phyloP scores from a whole-genome alignment of 2,888 invertebrate species.

The Scrobipalpa costella region DNA sequence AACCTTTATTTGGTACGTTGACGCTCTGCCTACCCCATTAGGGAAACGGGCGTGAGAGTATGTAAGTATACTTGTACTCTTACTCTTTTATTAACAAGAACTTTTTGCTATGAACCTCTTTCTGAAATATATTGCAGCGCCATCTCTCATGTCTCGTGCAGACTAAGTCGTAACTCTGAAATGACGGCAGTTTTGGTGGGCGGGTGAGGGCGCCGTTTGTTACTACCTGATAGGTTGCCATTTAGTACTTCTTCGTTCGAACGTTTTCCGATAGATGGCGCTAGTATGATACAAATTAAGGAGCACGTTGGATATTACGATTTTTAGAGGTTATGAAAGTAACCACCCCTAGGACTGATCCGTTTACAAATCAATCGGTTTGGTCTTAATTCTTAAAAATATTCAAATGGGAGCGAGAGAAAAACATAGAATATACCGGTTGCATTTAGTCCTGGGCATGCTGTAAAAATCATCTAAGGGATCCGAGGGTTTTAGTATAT shows the following conservation, averaged over 20 bases:
- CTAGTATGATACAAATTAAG: constrained; percentile 33
- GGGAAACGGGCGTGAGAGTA: no score
- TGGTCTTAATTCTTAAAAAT: no score
- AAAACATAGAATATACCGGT: no score
- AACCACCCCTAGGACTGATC: not conserved
- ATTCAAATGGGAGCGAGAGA: no score
- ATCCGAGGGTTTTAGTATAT: no score
- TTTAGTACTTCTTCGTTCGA: not conserved
- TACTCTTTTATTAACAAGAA: not conserved
- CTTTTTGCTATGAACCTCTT: not conserved
- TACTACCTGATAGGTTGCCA: not conserved
- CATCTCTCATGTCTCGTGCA: constrained; percentile 49
- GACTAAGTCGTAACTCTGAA: constrained; percentile 35
- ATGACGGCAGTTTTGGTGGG: not conserved
- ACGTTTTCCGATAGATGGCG: constrained; percentile 51
- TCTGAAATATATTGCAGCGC: constrained; percentile 38
- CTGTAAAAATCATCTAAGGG: no score
- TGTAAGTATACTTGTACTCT: no score
- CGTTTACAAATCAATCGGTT: no score
- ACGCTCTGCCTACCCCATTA: no score
- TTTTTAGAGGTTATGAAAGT: not conserved
- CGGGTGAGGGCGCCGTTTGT: not conserved
- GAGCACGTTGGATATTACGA: not conserved
- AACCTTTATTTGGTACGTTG: no score
- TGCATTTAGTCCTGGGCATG: no score